Evolutionary conservation across 2,113 vertebrate species (phyloP), one percentile per base, ranked within the genome.

Genomic region (Gobius niger): DNA sequence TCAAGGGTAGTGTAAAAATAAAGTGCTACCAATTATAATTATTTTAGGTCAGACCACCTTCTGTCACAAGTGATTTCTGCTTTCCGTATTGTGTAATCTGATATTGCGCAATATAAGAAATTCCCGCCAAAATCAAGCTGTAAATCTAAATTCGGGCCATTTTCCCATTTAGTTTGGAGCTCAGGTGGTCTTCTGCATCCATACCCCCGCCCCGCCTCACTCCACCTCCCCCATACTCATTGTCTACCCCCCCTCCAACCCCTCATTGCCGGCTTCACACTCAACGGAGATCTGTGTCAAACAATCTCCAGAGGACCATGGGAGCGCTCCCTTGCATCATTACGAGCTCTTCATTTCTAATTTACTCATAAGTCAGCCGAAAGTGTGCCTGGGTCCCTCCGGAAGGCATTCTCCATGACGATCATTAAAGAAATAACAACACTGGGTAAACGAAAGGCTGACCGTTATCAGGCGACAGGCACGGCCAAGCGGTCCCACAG

Each of bases 111-210:
- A 60, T 60, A 19, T 24, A 10, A 54, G 40, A 60, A 42, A 42
- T 13, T 53, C 40, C 51, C 1, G 24, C 51, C 44, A 18, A 10
- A 73, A 63, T 68, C 42, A 4, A 61, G 50, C 24, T 5, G 47
- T 9, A 13, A 60, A 49, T 56, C 60, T 68, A 61, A 68, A 46
- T 62, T 66, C 61, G 52, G 53, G 50, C 52, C 51, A 72, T 49
- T 68, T 84, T 70, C 65, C 68, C 67, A 65, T 46, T 76, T 76
- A 61, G 64, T 34, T n/a, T 19, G 19, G 74, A 70, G 77, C 83
- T 78, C 77, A 80, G 74, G 66, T 80, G 83, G 80, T 77, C 60
- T 68, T 18, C 46, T 61, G 68, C 75, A 44, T 57, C 42, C 44
- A 34, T 34, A 2, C 24, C 24, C 24, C 24, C 3, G 24, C 24